Evolutionary conservation across 2,888 invertebrate genomes (phyloP).

Genomic region (Ametastegia equiseti): DNA sequence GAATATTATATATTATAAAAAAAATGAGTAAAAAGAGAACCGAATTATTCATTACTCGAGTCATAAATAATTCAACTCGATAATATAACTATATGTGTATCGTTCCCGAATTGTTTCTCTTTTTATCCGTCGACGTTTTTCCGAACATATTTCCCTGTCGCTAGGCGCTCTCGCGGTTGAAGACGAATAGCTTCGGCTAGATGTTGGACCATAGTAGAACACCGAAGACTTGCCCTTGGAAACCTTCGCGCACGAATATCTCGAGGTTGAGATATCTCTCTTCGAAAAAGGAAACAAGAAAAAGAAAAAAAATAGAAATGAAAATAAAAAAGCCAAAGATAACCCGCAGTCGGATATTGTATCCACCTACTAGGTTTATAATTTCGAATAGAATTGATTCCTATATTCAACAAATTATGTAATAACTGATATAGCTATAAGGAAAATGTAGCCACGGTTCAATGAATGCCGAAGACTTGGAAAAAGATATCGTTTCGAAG

Average conservation of each 20-base stretch:
- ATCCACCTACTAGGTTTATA: too few species aligned
- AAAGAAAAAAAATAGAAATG: not conserved
- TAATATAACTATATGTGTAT: conserved; percentile 39
- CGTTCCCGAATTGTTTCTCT: conserved; percentile 35
- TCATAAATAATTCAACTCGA: conserved; percentile 44
- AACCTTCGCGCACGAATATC: conserved; percentile 33
- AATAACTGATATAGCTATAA: not conserved
- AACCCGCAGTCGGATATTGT: not conserved
- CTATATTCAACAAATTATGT: not conserved
- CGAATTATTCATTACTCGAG: conserved; percentile 33
- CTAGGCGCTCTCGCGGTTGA: conserved; percentile 29
- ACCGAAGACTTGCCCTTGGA: conserved; percentile 26
- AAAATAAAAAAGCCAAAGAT: not conserved
- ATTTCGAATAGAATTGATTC: not conserved
- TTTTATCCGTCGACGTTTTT: conserved; percentile 40
- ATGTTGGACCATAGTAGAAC: conserved; percentile 30
- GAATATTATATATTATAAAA: too few species aligned
- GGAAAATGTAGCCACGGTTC: not conserved
- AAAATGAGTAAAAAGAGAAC: conserved; percentile 7
- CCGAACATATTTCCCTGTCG: conserved; percentile 43
- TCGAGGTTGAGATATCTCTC: conserved; percentile 10
- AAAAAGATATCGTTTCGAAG: conserved; percentile 14
- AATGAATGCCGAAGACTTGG: conserved; percentile 25
- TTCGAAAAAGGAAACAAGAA: not conserved
- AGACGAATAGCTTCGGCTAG: conserved; percentile 38